These are phyloP conservation scores for Lemur catta DNA, from an alignment of 2,797 vertebrate species.

Conservation along the genomic window DNA sequence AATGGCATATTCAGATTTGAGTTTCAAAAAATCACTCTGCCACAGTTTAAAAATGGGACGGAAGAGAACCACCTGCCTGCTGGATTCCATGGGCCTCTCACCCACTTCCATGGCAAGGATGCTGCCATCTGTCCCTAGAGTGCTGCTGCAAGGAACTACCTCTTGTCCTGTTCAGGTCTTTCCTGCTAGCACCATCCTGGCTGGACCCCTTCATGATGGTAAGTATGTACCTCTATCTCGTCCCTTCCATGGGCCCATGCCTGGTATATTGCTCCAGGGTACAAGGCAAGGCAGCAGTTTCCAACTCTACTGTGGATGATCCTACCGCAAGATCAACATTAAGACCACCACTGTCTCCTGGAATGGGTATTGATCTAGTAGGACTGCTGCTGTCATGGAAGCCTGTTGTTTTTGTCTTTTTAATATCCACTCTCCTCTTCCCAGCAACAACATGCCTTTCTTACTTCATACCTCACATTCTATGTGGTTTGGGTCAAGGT, in stretches of 20 bases:
- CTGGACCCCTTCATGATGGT: background rate
- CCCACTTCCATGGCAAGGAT: background rate
- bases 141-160: background rate
- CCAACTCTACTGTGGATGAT: background rate
- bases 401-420: background rate
- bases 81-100: background rate
- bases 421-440: background rate
- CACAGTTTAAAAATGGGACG: background rate
- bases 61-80: background rate
- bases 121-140: too few species aligned
- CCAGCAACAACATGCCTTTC: background rate
- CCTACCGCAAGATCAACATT: background rate
- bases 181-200: background rate
- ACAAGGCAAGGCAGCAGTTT: background rate
- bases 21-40: background rate
- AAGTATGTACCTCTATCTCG: background rate
- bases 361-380: rapidly evolving
- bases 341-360: background rate
- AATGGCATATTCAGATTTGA: background rate
- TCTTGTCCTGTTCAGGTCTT: background rate
- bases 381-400: rapidly evolving
- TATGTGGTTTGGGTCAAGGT: rapidly evolving
- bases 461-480: background rate
- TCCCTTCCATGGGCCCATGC: background rate
- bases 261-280: background rate